Percentiles rank a stretch among this genome's conserved stretches.
phyloP scores from a whole-genome alignment of 2,888 invertebrate genomes.

The Megastigmus dorsalis region DNA sequence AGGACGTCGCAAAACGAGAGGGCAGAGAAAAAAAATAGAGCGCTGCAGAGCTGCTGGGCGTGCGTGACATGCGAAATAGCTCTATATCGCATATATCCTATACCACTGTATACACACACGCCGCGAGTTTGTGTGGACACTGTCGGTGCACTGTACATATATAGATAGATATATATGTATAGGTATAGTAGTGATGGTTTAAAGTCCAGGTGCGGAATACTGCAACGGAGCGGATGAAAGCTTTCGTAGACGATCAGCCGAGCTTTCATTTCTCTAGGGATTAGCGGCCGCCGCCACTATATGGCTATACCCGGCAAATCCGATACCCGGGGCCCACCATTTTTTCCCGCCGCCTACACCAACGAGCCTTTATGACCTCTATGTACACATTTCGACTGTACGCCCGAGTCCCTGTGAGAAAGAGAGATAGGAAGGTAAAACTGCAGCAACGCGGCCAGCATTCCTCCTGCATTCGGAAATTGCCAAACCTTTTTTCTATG shows the following conservation, averaged over 20 bases:
- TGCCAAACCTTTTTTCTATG: too few species aligned
- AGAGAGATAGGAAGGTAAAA: too few species aligned
- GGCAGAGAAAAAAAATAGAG: neutral
- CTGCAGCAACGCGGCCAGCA: too few species aligned
- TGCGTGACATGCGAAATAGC: neutral
- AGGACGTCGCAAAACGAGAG: neutral
- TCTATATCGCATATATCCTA: too few species aligned
- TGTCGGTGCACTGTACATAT: neutral
- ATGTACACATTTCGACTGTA: too few species aligned
- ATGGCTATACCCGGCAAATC: conserved; percentile 1
- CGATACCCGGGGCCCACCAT: neutral
- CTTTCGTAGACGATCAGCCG: neutral
- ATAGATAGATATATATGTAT: neutral
- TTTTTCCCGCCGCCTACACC: too few species aligned
- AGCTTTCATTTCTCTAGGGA: conserved; percentile 12
- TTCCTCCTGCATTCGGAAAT: too few species aligned
- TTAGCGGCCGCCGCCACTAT: neutral
- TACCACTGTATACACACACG: too few species aligned
- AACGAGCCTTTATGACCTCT: too few species aligned
- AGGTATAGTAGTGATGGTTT: too few species aligned
- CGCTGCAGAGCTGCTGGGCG: neutral
- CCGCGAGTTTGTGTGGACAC: too few species aligned
- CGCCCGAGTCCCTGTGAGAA: too few species aligned
- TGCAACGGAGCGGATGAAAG: neutral
- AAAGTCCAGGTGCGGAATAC: neutral